Evolutionary conservation across 2,113 vertebrate genomes (phyloP), one percentile per base, ranked within the genome.

Genomic region (Strix aluco): DNA sequence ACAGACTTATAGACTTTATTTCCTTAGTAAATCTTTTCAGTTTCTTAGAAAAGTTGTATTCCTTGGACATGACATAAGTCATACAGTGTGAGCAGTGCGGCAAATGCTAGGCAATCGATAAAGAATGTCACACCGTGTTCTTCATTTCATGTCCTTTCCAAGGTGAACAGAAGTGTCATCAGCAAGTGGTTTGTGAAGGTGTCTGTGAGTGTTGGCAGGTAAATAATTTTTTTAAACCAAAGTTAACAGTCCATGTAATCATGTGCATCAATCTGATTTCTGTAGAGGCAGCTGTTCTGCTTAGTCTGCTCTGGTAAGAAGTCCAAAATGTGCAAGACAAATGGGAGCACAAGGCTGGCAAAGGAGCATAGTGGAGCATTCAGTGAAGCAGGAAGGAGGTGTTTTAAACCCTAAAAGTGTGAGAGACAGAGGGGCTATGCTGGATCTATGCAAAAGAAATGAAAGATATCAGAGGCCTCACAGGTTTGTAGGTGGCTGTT

Each of bases 161-260:
- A 81, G 92, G 96, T 96, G 94, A 97, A 38, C 95, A 79, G n/a
- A 67, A 81, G 74, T 59, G 65, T 21, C 94, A 92, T n/a, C 96
- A 82, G 85, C 88, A 58, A 52, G 91, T 69, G 92, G 10, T 74
- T 92, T 90, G 95, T 91, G 94, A 94, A 69, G 93, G 91, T 69
- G 79, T 91, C 95, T 96, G 94, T 0, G 61, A 69, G 88, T 38
- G 51, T 62, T 94, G 96, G 94, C 97, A 92, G 92, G 92, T 95
- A 94, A 89, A 95, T 96, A 79, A 84, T 91, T 96, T 96, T 94
- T 94, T 93, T 80, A 58, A 90, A 86, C 66, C 57, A 87, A 91
- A 94, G 94, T 94, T 95, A 97, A 96, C 88, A 91, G 90, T 44
- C 81, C 91, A 23, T 91, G 95, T 92, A 94, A 97, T 97, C 95